A percentile compares a stretch with the other conserved stretches of the same genome.
These are phyloP conservation scores for Leptosomus discolor DNA, from an alignment of 2,113 vertebrate genomes.

Conservation along the genomic window DNA sequence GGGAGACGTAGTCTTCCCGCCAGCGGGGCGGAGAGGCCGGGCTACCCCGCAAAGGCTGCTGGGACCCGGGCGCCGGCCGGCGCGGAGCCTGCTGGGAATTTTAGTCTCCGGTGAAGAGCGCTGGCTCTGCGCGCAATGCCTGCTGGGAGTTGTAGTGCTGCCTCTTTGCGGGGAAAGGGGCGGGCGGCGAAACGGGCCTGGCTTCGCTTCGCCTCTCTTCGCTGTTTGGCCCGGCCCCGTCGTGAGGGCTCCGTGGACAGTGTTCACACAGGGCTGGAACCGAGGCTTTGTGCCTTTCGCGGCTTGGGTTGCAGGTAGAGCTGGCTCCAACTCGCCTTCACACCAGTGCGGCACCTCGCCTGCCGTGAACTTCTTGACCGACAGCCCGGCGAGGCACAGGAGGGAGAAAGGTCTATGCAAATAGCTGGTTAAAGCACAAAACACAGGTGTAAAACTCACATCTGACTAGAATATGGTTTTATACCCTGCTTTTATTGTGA, in stretches of 20 bases:
- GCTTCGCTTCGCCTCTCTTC: fast-evolving
- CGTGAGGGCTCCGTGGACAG: fast-evolving
- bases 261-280: fast-evolving
- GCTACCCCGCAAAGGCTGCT: not conserved
- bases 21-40: not conserved
- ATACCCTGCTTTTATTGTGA: not conserved
- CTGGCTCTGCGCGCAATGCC: not conserved
- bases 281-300: fast-evolving
- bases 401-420: not conserved
- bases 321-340: not conserved
- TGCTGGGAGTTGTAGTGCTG: not conserved
- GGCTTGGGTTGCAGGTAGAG: fast-evolving
- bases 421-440: not conserved
- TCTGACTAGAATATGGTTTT: not conserved
- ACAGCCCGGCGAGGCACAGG: fast-evolving
- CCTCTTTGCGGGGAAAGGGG: fast-evolving
- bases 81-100: slow-evolving; percentile 39
- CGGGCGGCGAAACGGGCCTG: fast-evolving
- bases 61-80: not conserved
- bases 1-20: not conserved
- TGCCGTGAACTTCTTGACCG: not conserved
- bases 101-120: not conserved
- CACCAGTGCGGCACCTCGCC: fast-evolving
- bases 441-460: not conserved
- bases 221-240: fast-evolving